phyloP scores from a whole-genome alignment of 2,888 invertebrate species.

The Leptinotarsa haldemani region DNA sequence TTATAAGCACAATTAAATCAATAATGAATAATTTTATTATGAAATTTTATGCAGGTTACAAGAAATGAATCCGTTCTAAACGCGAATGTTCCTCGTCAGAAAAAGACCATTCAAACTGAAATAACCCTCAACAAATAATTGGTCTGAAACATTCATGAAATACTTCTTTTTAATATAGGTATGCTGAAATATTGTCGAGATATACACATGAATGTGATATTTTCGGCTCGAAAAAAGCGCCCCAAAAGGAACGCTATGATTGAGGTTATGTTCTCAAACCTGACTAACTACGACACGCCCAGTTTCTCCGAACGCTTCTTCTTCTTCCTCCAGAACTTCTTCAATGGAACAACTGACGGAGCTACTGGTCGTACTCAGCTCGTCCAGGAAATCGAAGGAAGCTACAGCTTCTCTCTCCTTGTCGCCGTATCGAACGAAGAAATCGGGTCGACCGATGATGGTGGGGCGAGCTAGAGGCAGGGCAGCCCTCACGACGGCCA shows the following conservation, averaged over 20 bases:
- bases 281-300: not conserved
- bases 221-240: not conserved
- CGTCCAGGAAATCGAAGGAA: constrained; percentile 84
- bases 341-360: constrained; percentile 58
- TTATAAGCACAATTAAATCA: too few relatives aligned
- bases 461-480: constrained; percentile 72
- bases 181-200: not conserved
- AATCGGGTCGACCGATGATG: constrained; percentile 81
- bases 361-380: constrained; percentile 65
- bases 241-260: not conserved
- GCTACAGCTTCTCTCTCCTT: constrained; percentile 82
- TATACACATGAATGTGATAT: not conserved
- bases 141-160: not conserved
- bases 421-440: constrained; percentile 82
- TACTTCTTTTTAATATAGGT: not conserved
- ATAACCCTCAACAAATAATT: not conserved
- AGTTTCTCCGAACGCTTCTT: constrained; percentile 28
- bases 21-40: too few relatives aligned
- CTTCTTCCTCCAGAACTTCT: constrained; percentile 49
- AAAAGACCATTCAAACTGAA: not conserved
- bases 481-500: constrained; percentile 69
- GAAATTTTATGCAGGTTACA: too few relatives aligned
- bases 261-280: not conserved
- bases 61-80: too few relatives aligned
- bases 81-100: not conserved